These are phyloP conservation scores for Drosophila monieri DNA, from an alignment of 2,888 invertebrate species.

Conservation along the genomic window DNA sequence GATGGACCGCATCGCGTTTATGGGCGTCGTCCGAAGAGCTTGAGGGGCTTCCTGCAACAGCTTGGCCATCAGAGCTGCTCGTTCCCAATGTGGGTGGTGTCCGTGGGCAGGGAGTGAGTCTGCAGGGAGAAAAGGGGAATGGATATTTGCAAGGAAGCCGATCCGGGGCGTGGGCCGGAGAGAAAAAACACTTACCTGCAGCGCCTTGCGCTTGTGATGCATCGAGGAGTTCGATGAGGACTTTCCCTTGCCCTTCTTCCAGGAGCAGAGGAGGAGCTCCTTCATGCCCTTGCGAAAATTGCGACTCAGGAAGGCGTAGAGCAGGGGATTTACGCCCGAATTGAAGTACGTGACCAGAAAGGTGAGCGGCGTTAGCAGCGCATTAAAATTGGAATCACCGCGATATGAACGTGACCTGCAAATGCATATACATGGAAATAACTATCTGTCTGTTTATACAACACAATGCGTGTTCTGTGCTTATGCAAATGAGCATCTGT, in stretches of 20 bases:
- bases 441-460: slow-evolving; percentile 15
- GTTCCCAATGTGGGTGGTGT: slow-evolving; percentile 83
- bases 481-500: slow-evolving; percentile 43
- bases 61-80: slow-evolving; percentile 83
- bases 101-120: slow-evolving; percentile 84
- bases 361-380: slow-evolving; percentile 92
- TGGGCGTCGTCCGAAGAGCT: slow-evolving; percentile 69
- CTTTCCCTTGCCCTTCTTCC: slow-evolving; percentile 83
- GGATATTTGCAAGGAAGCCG: neutral
- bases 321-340: slow-evolving; percentile 94
- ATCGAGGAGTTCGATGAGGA: slow-evolving; percentile 82
- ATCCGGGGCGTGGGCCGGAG: slow-evolving; percentile 1
- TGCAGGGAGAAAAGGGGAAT: slow-evolving; percentile 37
- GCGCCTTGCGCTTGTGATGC: slow-evolving; percentile 82
- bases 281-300: slow-evolving; percentile 94
- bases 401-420: slow-evolving; percentile 87
- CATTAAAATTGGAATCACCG: slow-evolving; percentile 90
- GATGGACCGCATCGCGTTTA: slow-evolving; percentile 37
- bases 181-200: slow-evolving; percentile 78
- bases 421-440: slow-evolving; percentile 38
- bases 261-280: slow-evolving; percentile 89
- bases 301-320: slow-evolving; percentile 93
- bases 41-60: slow-evolving; percentile 57
- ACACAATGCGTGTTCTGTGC: slow-evolving; percentile 16
- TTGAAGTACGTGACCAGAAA: slow-evolving; percentile 95